Percentiles rank a stretch among this genome's conserved stretches.
These are phyloP conservation scores for Platygyra sinensis DNA, from an alignment of 64 coral and sea anemone genomes.

Conservation along the genomic window DNA sequence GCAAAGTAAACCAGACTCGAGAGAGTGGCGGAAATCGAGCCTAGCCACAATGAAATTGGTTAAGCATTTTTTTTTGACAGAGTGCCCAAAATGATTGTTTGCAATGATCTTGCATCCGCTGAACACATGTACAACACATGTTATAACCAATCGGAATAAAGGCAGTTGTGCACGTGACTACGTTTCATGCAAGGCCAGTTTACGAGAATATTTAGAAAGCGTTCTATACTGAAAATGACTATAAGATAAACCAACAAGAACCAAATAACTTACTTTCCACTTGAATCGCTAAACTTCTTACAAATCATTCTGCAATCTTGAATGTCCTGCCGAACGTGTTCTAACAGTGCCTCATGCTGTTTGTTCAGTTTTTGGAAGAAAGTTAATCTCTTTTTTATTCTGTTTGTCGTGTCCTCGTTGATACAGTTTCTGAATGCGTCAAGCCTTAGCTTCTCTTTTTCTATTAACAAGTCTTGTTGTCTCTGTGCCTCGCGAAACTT, in stretches of 20 bases:
- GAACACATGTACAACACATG: too few species aligned
- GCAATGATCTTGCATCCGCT: too few species aligned
- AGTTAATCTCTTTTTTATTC: conserved; percentile 86
- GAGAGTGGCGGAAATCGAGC: too few species aligned
- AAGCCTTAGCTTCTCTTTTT: conserved; percentile 92
- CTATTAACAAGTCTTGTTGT: conserved; percentile 86
- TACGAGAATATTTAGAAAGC: background rate
- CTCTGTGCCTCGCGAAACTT: conserved; percentile 83
- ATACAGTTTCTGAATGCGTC: conserved; percentile 96
- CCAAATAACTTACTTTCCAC: conserved; percentile 52
- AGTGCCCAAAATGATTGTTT: too few species aligned
- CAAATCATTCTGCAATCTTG: conserved; percentile 97
- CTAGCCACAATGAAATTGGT: too few species aligned
- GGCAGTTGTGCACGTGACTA: too few species aligned
- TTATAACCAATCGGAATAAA: too few species aligned
- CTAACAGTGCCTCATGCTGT: conserved; percentile 86
- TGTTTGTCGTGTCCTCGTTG: conserved; percentile 95
- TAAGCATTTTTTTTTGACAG: too few species aligned
- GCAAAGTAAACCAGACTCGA: too few species aligned
- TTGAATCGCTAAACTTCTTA: conserved; percentile 77
- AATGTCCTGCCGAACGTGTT: conserved; percentile 86
- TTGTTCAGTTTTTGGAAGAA: conserved; percentile 85
- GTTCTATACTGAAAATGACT: background rate
- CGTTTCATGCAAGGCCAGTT: background rate
- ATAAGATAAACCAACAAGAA: too few species aligned